Evolutionary conservation across 2,113 vertebrate genomes (phyloP).

Genomic region (Dascyllus trimaculatus): DNA sequence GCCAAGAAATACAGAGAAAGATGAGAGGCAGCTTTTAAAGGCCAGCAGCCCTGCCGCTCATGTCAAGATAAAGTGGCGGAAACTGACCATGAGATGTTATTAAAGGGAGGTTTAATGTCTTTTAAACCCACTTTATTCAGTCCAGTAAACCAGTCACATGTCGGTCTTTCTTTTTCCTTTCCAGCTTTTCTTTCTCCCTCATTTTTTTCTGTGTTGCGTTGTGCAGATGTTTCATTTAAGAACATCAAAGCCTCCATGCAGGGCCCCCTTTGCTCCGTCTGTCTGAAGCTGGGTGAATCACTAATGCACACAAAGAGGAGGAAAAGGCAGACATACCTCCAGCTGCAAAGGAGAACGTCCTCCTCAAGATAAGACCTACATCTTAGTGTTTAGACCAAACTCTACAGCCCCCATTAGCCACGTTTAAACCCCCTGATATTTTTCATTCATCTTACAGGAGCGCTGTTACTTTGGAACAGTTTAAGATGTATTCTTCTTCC

Average conservation of each 20-base stretch:
- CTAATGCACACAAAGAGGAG: conserved; percentile 24
- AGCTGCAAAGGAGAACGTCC: conserved; percentile 4
- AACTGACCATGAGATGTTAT: conserved; percentile 61
- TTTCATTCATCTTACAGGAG: conserved; percentile 21
- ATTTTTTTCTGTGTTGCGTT: background rate
- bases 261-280: conserved; percentile 1
- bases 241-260: conserved; percentile 49
- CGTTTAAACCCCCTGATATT: conserved; percentile 8
- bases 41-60: conserved; percentile 27
- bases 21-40: conserved; percentile 26
- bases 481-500: background rate
- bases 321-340: conserved; percentile 11
- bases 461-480: background rate
- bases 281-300: conserved; percentile 35
- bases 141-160: conserved; percentile 65
- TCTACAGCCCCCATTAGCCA: conserved; percentile 21
- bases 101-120: conserved; percentile 55
- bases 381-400: conserved; percentile 40
- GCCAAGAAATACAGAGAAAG: conserved; percentile 8
- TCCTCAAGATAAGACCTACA: conserved; percentile 38
- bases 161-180: conserved; percentile 5
- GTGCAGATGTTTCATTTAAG: conserved; percentile 66
- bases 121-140: conserved; percentile 51
- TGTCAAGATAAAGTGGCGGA: conserved; percentile 44
- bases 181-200: background rate